These are phyloP conservation scores for Lumbricus terrestris DNA, from an alignment of 2,888 invertebrate genomes.

Conservation along the genomic window DNA sequence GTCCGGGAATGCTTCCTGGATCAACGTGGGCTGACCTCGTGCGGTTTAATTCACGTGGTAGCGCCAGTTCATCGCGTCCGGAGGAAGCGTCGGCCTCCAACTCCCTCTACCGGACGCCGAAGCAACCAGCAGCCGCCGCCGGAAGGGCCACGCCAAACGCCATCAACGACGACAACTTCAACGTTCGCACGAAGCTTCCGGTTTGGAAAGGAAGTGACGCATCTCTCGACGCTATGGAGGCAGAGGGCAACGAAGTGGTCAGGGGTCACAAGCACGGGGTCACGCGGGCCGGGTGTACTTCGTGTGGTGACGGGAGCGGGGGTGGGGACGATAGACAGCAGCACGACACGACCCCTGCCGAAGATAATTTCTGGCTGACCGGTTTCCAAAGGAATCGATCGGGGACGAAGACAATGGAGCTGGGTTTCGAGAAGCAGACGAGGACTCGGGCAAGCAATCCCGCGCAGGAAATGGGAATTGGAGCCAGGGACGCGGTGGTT, in stretches of 20 bases:
- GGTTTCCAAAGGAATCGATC: constrained; percentile 8
- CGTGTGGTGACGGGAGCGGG: too few species aligned
- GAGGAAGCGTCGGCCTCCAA: neutral
- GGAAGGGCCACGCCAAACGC: neutral
- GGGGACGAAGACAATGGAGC: neutral
- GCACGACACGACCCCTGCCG: neutral
- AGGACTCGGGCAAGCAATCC: neutral
- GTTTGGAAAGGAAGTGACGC: constrained; percentile 10
- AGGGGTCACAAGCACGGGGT: neutral
- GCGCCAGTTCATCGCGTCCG: neutral
- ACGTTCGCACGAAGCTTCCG: constrained; percentile 12
- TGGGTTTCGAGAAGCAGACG: neutral
- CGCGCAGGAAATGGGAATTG: neutral
- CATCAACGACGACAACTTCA: constrained; percentile 15
- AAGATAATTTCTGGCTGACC: constrained; percentile 7
- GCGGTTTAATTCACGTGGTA: neutral
- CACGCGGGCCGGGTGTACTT: neutral
- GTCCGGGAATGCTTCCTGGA: neutral
- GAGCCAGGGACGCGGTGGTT: neutral
- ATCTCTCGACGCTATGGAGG: neutral
- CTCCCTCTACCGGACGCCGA: neutral
- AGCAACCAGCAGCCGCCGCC: neutral
- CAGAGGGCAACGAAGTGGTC: neutral
- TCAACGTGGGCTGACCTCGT: neutral
- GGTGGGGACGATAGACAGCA: neutral